These are phyloP conservation scores for Acleris literana DNA, from an alignment of 2,888 invertebrate species.

Conservation along the genomic window DNA sequence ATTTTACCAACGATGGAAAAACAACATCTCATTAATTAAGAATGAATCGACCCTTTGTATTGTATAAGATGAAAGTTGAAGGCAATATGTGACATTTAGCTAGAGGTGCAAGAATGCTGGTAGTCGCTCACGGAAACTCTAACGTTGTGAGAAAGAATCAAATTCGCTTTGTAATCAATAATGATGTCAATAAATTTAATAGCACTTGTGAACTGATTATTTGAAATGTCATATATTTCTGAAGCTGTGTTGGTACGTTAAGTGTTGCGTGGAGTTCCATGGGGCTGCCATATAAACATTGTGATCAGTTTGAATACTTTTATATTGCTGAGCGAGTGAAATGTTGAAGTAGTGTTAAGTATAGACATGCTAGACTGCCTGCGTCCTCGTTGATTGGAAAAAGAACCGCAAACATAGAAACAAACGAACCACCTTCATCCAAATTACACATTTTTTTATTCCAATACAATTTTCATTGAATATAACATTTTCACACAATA, in stretches of 20 bases:
- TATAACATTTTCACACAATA: constrained; percentile 5
- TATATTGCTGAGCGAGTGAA: constrained; percentile 79
- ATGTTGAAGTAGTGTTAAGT: constrained; percentile 76
- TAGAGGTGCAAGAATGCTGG: constrained; percentile 58
- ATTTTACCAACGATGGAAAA: constrained; percentile 77
- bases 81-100: constrained; percentile 75
- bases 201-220: constrained; percentile 63
- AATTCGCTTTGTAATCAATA: constrained; percentile 55
- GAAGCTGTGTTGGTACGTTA: constrained; percentile 65
- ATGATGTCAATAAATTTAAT: constrained; percentile 43
- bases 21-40: constrained; percentile 81
- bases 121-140: constrained; percentile 14
- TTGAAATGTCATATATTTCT: constrained; percentile 72
- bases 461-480: constrained; percentile 13
- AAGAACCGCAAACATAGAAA: constrained; percentile 46
- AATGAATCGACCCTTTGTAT: constrained; percentile 65
- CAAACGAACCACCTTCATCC: constrained; percentile 20
- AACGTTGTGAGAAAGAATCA: constrained; percentile 46
- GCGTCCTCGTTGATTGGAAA: constrained; percentile 77
- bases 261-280: constrained; percentile 80
- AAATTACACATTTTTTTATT: constrained; percentile 22
- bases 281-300: constrained; percentile 80
- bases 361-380: constrained; percentile 80
- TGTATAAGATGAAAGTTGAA: constrained; percentile 60
- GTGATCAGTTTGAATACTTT: constrained; percentile 84